Percentiles rank a stretch among this genome's conserved stretches.
Evolutionary conservation across 2,888 invertebrate species (phyloP).

Genomic region (Heteropelma amictum): DNA sequence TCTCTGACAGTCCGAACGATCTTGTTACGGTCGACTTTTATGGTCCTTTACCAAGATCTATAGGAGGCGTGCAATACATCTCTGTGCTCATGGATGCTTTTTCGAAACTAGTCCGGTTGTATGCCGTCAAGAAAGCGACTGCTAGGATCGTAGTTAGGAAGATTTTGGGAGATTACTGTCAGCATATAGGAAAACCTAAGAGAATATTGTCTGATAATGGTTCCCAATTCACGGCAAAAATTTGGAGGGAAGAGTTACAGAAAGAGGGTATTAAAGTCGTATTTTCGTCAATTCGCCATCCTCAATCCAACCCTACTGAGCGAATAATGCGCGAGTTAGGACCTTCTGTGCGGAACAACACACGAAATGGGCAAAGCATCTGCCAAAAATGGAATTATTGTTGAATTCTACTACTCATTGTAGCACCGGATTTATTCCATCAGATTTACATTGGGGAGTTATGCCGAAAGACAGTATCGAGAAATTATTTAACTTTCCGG

Average conservation of each 20-base stretch:
- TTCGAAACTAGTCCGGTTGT: background rate
- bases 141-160: background rate
- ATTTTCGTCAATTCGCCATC: conserved; percentile 33
- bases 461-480: background rate
- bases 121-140: background rate
- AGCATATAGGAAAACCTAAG: background rate
- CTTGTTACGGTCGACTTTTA: conserved; percentile 50
- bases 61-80: conserved; percentile 47
- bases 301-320: conserved; percentile 32
- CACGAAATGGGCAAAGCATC: background rate
- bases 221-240: conserved; percentile 5
- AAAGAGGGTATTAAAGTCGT: background rate
- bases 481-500: background rate
- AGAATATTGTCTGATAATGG: background rate
- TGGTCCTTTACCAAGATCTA: conserved; percentile 43
- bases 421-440: background rate
- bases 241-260: background rate
- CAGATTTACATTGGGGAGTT: background rate
- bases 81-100: conserved; percentile 27
- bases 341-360: conserved; percentile 13
- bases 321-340: too few species aligned
- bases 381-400: background rate
- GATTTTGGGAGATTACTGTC: background rate
- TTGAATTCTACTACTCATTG: conserved; percentile 10
- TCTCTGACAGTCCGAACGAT: conserved; percentile 26